These are phyloP conservation scores for Channa striata DNA, from an alignment of 2,797 vertebrate genomes.

Conservation along the genomic window DNA sequence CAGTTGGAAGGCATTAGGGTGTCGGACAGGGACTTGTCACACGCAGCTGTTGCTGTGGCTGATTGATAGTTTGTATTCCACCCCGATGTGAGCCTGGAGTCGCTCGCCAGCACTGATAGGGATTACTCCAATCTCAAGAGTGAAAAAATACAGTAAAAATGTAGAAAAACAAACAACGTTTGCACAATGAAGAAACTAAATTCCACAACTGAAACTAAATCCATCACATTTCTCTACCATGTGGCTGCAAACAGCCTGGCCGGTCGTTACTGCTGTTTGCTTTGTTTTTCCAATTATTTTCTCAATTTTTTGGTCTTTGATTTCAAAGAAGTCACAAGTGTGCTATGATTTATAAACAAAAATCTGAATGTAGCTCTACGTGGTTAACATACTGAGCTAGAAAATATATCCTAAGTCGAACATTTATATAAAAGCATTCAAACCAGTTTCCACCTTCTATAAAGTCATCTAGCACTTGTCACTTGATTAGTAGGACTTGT, in stretches of 20 bases:
- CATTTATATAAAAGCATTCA: slow-evolving; percentile 73
- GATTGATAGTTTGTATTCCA: slow-evolving; percentile 96
- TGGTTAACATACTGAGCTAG: slow-evolving; percentile 67
- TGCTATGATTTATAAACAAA: slow-evolving; percentile 57
- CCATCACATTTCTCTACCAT: slow-evolving; percentile 30
- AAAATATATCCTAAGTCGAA: slow-evolving; percentile 71
- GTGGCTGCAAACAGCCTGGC: slow-evolving; percentile 26
- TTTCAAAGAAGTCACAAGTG: slow-evolving; percentile 47
- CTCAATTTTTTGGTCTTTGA: slow-evolving; percentile 55
- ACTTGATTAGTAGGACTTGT: slow-evolving; percentile 53
- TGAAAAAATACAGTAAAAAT: slow-evolving; percentile 20
- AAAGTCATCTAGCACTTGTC: slow-evolving; percentile 57
- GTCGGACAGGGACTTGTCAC: slow-evolving; percentile 96
- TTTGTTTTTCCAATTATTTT: not conserved
- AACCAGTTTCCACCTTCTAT: slow-evolving; percentile 46
- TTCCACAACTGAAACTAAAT: slow-evolving; percentile 33
- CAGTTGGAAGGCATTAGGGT: slow-evolving; percentile 94
- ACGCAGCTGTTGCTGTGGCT: slow-evolving; percentile 94
- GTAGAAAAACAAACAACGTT: slow-evolving; percentile 37
- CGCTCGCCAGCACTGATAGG: slow-evolving; percentile 41
- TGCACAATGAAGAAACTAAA: slow-evolving; percentile 21
- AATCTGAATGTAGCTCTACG: slow-evolving; percentile 59
- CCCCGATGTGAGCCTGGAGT: slow-evolving; percentile 78
- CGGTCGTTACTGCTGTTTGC: slow-evolving; percentile 10
- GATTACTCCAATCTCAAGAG: slow-evolving; percentile 52